A percentile compares a stretch with the other conserved stretches of the same genome.
Conservation (phyloP, 2,888 invertebrate species). For the Lasioglossum vierecki region DNA sequence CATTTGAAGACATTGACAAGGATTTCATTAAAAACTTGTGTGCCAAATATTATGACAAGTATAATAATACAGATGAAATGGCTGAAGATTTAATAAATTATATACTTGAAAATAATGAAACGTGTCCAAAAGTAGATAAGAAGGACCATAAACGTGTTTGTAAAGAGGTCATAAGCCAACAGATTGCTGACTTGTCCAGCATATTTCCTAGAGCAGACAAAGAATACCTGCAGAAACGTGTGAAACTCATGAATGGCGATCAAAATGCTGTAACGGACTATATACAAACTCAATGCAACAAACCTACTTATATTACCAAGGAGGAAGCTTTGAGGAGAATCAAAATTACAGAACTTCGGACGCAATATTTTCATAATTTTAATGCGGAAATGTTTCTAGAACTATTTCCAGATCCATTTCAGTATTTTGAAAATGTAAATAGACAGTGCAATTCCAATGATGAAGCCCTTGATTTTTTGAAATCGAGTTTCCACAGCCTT, state of each 20-base stretch:
- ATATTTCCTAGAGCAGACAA: slow-evolving; percentile 81
- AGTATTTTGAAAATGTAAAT: slow-evolving; percentile 73
- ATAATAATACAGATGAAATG: background rate
- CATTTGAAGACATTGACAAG: slow-evolving; percentile 71
- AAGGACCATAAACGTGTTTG: background rate
- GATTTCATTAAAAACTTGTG: slow-evolving; percentile 68
- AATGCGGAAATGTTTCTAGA: slow-evolving; percentile 83
- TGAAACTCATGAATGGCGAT: slow-evolving; percentile 54
- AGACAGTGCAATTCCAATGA: slow-evolving; percentile 55
- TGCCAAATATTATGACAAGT: background rate
- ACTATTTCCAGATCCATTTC: slow-evolving; percentile 83
- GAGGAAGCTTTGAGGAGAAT: slow-evolving; percentile 63
- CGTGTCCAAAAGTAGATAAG: background rate
- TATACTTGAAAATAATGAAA: slow-evolving; percentile 15
- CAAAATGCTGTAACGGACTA: slow-evolving; percentile 66
- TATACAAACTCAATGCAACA: slow-evolving; percentile 68
- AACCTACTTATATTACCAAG: slow-evolving; percentile 74
- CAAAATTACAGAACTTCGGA: slow-evolving; percentile 79
- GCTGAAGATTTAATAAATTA: slow-evolving; percentile 4
- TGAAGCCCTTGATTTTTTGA: slow-evolving; percentile 70
- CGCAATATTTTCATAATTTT: slow-evolving; percentile 84
- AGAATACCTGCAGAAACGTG: slow-evolving; percentile 67
- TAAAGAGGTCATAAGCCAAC: slow-evolving; percentile 50
- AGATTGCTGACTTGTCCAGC: slow-evolving; percentile 66
- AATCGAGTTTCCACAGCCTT: slow-evolving; percentile 58